Evolutionary conservation across 2,113 vertebrate genomes (phyloP), one percentile per base, ranked within the genome.

Genomic region (Rutilus rutilus): DNA sequence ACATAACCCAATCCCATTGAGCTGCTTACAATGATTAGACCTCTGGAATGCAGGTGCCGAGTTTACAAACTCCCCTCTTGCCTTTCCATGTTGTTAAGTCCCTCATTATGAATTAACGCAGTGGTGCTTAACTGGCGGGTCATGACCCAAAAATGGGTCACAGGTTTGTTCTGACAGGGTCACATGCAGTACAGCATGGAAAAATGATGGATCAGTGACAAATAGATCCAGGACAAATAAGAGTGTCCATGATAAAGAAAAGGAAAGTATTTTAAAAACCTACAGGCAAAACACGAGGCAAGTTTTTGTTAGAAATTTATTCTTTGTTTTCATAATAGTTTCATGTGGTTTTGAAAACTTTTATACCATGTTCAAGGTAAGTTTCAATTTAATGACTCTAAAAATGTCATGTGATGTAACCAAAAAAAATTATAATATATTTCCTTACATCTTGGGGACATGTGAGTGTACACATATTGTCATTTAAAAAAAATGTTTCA

Each of bases 21-120:
- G 94, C 94, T 92, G 87, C 94, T 95, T 95, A 95, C 88, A 91
- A 92, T 91, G 88, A 92, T 94, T 92, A 93, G 86, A 88, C 86
- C 89, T 85, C 88, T 73, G 91, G 90, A 90, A 89, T 85, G 78
- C 87, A 77, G 84, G 36, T 64, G 64, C 88, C 77, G 86, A 88
- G 85, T 80, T 81, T 85, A 83, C 85, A 90, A 76, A 79, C 69
- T 33, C 47, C 69, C 90, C 89, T 89, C 90, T 86, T n/a, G 88
- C 82, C 87, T 54, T 77, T 86, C 86, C 86, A 88, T 50, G 86
- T n/a, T 57, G 83, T 36, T 82, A 77, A 54, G 50, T 54, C 47
- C 75, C 50, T 77, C 75, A 54, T 54, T 77, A 77, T 77, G 75
- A 77, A 77, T 77, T 77, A 77, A 77, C 75, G 21, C 47, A 77